Percentiles rank a stretch among this genome's conserved stretches.
Evolutionary conservation across 2,797 vertebrate species (phyloP).

Genomic region (Adelosebastes latens): DNA sequence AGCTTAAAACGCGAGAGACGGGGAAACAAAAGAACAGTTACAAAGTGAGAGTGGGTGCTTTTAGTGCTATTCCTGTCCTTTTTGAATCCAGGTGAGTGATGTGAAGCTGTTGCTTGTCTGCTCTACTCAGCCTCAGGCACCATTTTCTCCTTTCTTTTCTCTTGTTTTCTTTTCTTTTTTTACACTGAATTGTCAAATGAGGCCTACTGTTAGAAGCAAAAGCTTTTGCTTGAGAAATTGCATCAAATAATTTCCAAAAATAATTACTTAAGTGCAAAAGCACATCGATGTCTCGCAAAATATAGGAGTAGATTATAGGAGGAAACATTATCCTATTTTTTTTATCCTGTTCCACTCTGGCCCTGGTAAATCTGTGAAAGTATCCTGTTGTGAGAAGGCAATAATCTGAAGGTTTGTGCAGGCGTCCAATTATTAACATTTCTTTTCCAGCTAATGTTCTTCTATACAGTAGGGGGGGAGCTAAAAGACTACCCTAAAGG

Average conservation of each 20-base stretch:
- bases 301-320: slow-evolving; percentile 30
- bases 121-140: slow-evolving; percentile 77
- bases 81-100: slow-evolving; percentile 82
- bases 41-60: slow-evolving; percentile 81
- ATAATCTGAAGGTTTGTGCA: slow-evolving; percentile 60
- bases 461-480: slow-evolving; percentile 17
- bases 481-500: slow-evolving; percentile 61
- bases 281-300: slow-evolving; percentile 33
- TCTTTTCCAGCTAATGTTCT: slow-evolving; percentile 47
- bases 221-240: slow-evolving; percentile 57
- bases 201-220: slow-evolving; percentile 58
- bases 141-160: slow-evolving; percentile 52
- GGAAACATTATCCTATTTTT: slow-evolving; percentile 37
- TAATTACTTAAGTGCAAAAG: slow-evolving; percentile 65
- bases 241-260: slow-evolving; percentile 64
- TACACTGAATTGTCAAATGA: slow-evolving; percentile 73
- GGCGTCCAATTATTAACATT: slow-evolving; percentile 63
- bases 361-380: slow-evolving; percentile 41
- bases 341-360: slow-evolving; percentile 24
- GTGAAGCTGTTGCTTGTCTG: slow-evolving; percentile 80
- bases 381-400: slow-evolving; percentile 35
- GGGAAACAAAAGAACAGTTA: slow-evolving; percentile 78
- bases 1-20: slow-evolving; percentile 58
- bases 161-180: slow-evolving; percentile 15
- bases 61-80: slow-evolving; percentile 85